Evolutionary conservation across 2,797 vertebrate species (phyloP).

Genomic region (Anniella stebbinsi): DNA sequence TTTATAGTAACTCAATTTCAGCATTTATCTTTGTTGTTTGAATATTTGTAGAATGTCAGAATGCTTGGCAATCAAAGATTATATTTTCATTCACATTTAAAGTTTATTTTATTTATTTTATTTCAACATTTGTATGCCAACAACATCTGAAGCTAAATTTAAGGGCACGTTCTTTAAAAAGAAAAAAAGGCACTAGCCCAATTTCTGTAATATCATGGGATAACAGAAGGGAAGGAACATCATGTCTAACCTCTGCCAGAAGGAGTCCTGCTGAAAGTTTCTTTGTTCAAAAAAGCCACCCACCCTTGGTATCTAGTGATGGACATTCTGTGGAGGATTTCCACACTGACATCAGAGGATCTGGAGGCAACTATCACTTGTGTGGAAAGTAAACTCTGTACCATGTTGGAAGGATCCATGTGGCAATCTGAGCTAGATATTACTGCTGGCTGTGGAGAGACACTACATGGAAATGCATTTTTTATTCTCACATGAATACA

Average conservation of each 20-base stretch:
- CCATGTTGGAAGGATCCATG: background rate
- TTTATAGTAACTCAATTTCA: background rate
- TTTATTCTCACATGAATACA: background rate
- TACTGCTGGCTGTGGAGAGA: background rate
- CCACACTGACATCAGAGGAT: background rate
- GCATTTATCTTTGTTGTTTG: background rate
- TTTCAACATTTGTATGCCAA: background rate
- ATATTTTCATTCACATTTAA: background rate
- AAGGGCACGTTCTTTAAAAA: background rate
- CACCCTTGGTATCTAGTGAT: background rate
- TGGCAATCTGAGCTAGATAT: background rate
- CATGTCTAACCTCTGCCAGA: no score
- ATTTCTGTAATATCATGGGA: background rate
- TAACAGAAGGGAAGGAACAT: background rate
- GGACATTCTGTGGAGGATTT: background rate
- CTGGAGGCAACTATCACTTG: background rate
- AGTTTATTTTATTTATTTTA: background rate
- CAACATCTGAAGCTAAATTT: background rate
- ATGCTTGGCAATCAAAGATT: background rate
- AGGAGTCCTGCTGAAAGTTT: background rate
- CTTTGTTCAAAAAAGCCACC: background rate
- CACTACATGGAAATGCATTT: background rate
- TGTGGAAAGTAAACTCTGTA: background rate
- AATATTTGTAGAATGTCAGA: background rate
- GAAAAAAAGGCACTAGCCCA: background rate